Percentiles rank a stretch among this genome's conserved stretches.
Conservation (phyloP, 2,888 invertebrate species). For the Caenorhabditis imperialis region DNA sequence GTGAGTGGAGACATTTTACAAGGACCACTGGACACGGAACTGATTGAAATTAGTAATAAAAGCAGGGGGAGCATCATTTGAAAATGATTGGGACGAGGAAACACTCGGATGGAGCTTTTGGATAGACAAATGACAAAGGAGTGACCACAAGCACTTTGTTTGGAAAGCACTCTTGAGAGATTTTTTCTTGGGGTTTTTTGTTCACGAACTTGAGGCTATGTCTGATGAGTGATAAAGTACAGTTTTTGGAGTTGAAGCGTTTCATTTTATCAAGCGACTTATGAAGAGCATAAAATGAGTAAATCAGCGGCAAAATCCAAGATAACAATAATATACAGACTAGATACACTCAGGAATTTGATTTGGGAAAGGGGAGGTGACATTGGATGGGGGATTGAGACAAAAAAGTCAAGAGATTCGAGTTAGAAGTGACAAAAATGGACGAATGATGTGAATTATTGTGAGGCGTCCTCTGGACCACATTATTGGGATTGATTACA, state of each 20-base stretch:
- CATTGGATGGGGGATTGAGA: background rate
- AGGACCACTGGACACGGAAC: slow-evolving; percentile 18
- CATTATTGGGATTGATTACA: slow-evolving; percentile 43
- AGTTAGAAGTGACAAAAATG: background rate
- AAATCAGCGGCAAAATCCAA: slow-evolving; percentile 28
- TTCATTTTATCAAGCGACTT: slow-evolving; percentile 39
- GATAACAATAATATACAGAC: slow-evolving; percentile 53
- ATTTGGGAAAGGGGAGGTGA: background rate
- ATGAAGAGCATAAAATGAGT: slow-evolving; percentile 32
- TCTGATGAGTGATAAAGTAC: background rate
- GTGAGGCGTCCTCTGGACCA: slow-evolving; percentile 18
- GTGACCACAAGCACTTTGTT: slow-evolving; percentile 5
- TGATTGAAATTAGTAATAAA: no score
- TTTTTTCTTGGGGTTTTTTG: no score
- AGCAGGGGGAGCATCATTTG: no score
- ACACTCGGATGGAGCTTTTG: no score
- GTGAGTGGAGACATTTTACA: slow-evolving; percentile 55
- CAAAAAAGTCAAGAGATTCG: background rate
- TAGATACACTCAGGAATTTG: slow-evolving; percentile 34
- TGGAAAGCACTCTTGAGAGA: slow-evolving; percentile 11
- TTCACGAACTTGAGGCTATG: background rate
- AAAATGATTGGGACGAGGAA: no score
- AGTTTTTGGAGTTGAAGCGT: slow-evolving; percentile 16
- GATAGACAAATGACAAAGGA: no score
- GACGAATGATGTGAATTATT: slow-evolving; percentile 11